These are phyloP conservation scores for Oostethus manadensis DNA, from an alignment of 2,113 vertebrate genomes.

Conservation along the genomic window DNA sequence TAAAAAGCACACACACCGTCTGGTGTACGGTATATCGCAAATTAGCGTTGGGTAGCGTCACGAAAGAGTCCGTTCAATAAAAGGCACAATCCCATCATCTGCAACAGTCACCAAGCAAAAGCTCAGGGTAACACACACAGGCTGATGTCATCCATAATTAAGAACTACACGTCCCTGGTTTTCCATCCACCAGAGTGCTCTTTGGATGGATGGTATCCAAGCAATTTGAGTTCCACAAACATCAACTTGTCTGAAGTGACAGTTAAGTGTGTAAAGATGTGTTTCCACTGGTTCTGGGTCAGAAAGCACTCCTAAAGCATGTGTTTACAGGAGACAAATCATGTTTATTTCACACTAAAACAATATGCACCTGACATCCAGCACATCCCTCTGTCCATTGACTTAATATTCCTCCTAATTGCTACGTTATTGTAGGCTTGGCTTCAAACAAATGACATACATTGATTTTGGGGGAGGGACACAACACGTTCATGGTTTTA, in stretches of 20 bases:
- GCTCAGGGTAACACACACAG: constrained; percentile 46
- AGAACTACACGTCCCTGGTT: constrained; percentile 56
- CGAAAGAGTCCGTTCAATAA: constrained; percentile 54
- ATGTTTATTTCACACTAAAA: constrained; percentile 99
- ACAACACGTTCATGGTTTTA: constrained; percentile 85
- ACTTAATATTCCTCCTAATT: constrained; percentile 47
- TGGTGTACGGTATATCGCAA: constrained; percentile 32
- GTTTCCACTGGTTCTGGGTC: constrained; percentile 59
- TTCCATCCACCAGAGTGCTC: constrained; percentile 59
- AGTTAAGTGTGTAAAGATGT: constrained; percentile 50
- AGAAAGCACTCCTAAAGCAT: constrained; percentile 97
- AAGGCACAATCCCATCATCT: constrained; percentile 69
- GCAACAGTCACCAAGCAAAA: constrained; percentile 63
- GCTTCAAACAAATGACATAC: constrained; percentile 94
- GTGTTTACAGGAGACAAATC: constrained; percentile 91
- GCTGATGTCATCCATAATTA: constrained; percentile 51
- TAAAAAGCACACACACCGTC: constrained; percentile 44
- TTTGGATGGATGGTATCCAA: constrained; percentile 56
- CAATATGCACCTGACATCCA: constrained; percentile 90
- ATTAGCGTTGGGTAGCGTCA: constrained; percentile 51
- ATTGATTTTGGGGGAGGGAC: constrained; percentile 91
- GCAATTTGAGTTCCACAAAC: constrained; percentile 55
- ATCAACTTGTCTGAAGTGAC: constrained; percentile 48
- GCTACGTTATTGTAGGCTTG: constrained; percentile 65
- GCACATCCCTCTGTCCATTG: constrained; percentile 75